phyloP scores from a whole-genome alignment of 2,797 vertebrate genomes.

The Anabas testudineus region DNA sequence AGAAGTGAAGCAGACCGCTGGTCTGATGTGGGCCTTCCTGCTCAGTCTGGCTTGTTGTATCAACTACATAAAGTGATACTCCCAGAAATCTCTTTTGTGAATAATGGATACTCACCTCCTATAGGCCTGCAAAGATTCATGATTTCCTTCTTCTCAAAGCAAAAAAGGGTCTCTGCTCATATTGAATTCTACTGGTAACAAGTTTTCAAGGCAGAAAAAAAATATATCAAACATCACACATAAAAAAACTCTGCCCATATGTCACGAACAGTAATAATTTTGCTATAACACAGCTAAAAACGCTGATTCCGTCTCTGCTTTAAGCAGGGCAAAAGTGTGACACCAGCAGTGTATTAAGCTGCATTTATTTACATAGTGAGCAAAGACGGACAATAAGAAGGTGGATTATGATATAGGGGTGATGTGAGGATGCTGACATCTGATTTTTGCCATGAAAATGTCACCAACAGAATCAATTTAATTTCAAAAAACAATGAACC shows the following conservation, averaged over 20 bases:
- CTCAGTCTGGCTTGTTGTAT: conserved; percentile 9
- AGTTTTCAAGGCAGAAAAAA: not conserved
- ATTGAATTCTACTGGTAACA: conserved; percentile 1
- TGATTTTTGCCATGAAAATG: not conserved
- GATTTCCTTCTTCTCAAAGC: conserved; percentile 1
- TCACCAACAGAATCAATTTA: not conserved
- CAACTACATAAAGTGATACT: conserved; percentile 20
- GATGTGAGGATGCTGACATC: not conserved
- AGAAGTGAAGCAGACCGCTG: conserved; percentile 11
- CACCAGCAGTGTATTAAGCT: not conserved
- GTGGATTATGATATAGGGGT: not conserved
- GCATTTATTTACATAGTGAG: conserved; percentile 1
- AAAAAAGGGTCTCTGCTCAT: not conserved
- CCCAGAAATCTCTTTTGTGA: conserved; percentile 16
- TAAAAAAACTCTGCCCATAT: not conserved
- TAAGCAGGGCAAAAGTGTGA: not conserved
- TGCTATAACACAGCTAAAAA: not conserved
- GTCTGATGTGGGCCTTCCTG: conserved; percentile 19
- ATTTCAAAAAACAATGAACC: conserved; percentile 2
- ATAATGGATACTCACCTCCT: conserved; percentile 30
- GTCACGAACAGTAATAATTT: not conserved
- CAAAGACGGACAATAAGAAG: not conserved
- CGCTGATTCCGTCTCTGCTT: not conserved
- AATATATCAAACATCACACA: not conserved
- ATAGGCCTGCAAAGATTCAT: conserved; percentile 14